These are phyloP conservation scores for Sander lucioperca DNA, from an alignment of 2,113 vertebrate genomes.

Conservation along the genomic window DNA sequence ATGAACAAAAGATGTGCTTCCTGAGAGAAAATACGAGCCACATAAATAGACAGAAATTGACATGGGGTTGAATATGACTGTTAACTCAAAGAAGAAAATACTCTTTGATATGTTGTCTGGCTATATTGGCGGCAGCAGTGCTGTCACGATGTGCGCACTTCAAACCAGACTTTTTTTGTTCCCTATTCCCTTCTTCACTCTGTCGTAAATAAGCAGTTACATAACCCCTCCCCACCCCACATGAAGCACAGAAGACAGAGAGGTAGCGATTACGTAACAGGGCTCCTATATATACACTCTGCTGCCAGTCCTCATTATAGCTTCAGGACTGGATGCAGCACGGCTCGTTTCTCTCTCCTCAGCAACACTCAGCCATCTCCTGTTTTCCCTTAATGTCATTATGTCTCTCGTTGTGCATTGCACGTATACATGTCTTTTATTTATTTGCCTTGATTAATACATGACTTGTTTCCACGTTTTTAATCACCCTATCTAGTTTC, in stretches of 20 bases:
- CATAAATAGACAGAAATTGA: neutral
- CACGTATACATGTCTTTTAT: neutral
- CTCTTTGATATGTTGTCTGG: neutral
- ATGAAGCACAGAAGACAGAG: constrained; percentile 39
- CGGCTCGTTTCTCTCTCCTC: constrained; percentile 43
- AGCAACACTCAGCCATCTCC: constrained; percentile 41
- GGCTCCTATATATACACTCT: constrained; percentile 53
- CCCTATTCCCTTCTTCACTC: constrained; percentile 40
- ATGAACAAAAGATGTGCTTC: constrained; percentile 1
- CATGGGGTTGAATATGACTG: neutral
- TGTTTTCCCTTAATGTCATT: constrained; percentile 13
- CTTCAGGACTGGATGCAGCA: constrained; percentile 45
- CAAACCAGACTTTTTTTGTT: constrained; percentile 50
- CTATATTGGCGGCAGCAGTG: neutral
- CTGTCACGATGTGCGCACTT: neutral
- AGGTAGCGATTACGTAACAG: constrained; percentile 62
- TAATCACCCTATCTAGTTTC: neutral
- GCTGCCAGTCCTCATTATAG: constrained; percentile 61
- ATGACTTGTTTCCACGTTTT: neutral
- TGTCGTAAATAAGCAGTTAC: constrained; percentile 70
- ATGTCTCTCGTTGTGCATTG: neutral
- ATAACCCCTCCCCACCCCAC: constrained; percentile 54
- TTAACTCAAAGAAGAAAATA: neutral
- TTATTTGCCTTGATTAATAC: neutral
- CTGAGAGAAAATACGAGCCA: neutral